Evolutionary conservation across 2,113 vertebrate genomes (phyloP).

Genomic region (Ploceus nigricollis): DNA sequence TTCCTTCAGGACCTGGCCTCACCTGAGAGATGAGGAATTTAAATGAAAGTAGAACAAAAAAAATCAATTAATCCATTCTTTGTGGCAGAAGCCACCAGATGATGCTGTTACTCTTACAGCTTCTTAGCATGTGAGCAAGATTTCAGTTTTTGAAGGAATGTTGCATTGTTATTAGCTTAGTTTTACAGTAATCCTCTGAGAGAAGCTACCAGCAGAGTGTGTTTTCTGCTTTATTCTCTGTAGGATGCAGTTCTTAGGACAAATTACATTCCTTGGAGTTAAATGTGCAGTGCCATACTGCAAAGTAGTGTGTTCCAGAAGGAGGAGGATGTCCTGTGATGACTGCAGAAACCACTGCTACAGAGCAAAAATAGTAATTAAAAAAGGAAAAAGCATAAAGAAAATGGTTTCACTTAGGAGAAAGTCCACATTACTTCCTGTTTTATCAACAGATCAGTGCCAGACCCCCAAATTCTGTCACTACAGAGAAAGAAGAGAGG

Average conservation of each 20-base stretch:
- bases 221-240: slow-evolving; percentile 37
- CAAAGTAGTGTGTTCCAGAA: not conserved
- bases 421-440: not conserved
- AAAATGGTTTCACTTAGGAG: not conserved
- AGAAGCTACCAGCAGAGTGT: slow-evolving; percentile 24
- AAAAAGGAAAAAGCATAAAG: not conserved
- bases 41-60: slow-evolving; percentile 51
- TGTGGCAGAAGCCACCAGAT: slow-evolving; percentile 62
- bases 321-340: not conserved
- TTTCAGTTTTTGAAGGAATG: slow-evolving; percentile 55
- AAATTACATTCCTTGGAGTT: slow-evolving; percentile 5
- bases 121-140: slow-evolving; percentile 59
- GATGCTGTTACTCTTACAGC: slow-evolving; percentile 65
- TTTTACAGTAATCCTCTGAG: slow-evolving; percentile 58
- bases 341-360: not conserved
- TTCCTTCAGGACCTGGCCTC: slow-evolving; percentile 40
- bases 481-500: not conserved
- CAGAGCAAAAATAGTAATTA: too few species aligned
- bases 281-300: not conserved
- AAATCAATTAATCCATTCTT: slow-evolving; percentile 62
- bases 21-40: slow-evolving; percentile 41
- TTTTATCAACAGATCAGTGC: not conserved
- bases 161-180: slow-evolving; percentile 53
- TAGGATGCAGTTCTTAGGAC: slow-evolving; percentile 18
- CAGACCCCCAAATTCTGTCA: not conserved